These are phyloP conservation scores for Lepidothrix coronata DNA, from an alignment of 2,113 vertebrate species.

Conservation along the genomic window DNA sequence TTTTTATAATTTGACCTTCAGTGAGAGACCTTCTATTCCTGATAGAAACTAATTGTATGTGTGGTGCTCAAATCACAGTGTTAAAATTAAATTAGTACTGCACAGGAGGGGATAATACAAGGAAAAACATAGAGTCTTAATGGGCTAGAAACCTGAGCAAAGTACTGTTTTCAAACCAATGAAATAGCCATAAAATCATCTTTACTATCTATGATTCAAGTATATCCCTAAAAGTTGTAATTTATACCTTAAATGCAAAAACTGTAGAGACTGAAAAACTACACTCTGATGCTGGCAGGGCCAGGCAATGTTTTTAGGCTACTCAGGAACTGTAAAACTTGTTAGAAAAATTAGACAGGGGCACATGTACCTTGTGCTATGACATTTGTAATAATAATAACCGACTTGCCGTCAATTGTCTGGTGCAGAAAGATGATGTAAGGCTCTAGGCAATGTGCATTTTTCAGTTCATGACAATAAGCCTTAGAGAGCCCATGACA, in stretches of 20 bases:
- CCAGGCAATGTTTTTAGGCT: background rate
- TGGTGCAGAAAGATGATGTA: background rate
- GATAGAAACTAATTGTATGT: conserved; percentile 17
- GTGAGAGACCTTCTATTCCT: background rate
- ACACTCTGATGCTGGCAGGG: background rate
- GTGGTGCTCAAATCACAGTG: conserved; percentile 22
- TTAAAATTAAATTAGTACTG: conserved; percentile 55
- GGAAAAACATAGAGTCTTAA: conserved; percentile 11
- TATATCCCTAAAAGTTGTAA: background rate
- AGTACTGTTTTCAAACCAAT: conserved; percentile 13
- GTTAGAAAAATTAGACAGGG: background rate
- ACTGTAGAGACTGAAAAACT: background rate
- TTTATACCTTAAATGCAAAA: background rate
- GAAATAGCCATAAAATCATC: background rate
- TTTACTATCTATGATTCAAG: background rate
- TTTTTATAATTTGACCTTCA: conserved; percentile 29
- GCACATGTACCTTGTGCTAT: background rate
- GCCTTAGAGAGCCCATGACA: background rate
- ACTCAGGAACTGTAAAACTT: background rate
- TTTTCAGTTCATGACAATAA: conserved; percentile 17
- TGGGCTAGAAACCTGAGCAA: background rate
- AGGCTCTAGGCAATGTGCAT: background rate
- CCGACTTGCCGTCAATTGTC: background rate
- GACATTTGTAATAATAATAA: background rate
- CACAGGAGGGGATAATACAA: background rate